Percentiles rank a stretch among this genome's conserved stretches.
Conservation (phyloP, 2,113 vertebrate genomes). For the Plecturocebus donacophilus region DNA sequence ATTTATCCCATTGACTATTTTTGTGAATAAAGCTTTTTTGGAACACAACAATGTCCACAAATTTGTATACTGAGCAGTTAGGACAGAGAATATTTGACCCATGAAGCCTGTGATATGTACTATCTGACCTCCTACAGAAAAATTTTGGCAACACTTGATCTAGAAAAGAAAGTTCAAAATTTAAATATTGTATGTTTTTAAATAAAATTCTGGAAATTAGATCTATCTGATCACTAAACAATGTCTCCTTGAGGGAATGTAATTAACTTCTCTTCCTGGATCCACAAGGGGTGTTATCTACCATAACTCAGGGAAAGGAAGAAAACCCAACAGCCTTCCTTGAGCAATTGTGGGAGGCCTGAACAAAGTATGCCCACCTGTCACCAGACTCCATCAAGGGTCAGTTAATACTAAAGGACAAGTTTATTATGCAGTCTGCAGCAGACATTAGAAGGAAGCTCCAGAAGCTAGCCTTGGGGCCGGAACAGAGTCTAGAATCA, state of each 20-base stretch:
- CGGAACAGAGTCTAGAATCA: no score
- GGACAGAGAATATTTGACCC: background rate
- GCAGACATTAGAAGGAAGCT: no score
- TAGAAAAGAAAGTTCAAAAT: background rate
- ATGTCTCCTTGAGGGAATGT: background rate
- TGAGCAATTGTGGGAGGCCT: no score
- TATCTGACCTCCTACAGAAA: background rate
- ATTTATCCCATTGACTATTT: background rate
- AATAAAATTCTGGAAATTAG: background rate
- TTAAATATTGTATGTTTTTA: background rate
- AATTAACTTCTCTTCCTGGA: no score
- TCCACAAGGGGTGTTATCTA: no score
- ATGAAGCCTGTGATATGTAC: background rate
- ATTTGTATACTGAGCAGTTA: background rate
- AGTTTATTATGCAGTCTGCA: no score
- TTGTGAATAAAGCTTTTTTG: background rate
- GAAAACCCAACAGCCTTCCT: no score
- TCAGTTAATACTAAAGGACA: no score
- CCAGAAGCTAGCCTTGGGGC: no score
- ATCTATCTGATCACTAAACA: background rate
- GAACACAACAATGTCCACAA: background rate
- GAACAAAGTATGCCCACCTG: no score
- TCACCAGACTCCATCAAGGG: no score
- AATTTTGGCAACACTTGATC: background rate
- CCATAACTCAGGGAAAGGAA: no score